Conservation (phyloP, 2,888 invertebrate species). For the Mesodorylaimus sp. region DNA sequence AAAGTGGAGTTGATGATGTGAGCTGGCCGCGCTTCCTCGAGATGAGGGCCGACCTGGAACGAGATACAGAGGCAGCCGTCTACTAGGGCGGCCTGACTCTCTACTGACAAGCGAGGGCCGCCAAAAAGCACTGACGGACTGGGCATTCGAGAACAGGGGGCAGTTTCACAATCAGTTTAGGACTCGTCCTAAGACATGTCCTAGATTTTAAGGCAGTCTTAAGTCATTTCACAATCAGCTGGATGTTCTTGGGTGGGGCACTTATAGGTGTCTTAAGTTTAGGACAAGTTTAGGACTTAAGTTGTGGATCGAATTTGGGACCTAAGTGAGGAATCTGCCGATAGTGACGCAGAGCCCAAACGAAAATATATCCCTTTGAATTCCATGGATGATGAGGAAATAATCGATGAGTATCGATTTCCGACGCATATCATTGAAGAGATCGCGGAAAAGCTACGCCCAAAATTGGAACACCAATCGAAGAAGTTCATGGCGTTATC, state of each 20-base stretch:
- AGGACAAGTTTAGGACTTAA: not conserved
- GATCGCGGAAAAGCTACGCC: not conserved
- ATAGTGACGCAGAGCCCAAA: too few species aligned
- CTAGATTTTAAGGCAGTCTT: not conserved
- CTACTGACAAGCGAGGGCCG: too few species aligned
- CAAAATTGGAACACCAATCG: not conserved
- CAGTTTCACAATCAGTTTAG: not conserved
- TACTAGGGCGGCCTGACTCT: too few species aligned
- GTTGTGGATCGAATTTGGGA: too few species aligned
- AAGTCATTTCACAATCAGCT: not conserved
- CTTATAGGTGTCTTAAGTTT: not conserved
- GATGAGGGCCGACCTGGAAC: too few species aligned
- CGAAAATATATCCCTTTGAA: not conserved
- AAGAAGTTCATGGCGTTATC: not conserved
- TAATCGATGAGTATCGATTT: constrained; percentile 1
- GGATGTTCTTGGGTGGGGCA: not conserved
- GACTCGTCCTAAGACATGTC: not conserved
- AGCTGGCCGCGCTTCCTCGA: too few species aligned
- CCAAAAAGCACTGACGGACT: too few species aligned
- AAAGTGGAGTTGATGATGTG: too few species aligned
- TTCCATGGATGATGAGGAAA: not conserved
- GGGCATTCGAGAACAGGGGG: not conserved
- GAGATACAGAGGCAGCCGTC: too few species aligned
- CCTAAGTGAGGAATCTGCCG: too few species aligned
- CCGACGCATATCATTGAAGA: not conserved